These are phyloP conservation scores for Eulemur albifrons DNA, from an alignment of 2,797 vertebrate species.

Conservation along the genomic window DNA sequence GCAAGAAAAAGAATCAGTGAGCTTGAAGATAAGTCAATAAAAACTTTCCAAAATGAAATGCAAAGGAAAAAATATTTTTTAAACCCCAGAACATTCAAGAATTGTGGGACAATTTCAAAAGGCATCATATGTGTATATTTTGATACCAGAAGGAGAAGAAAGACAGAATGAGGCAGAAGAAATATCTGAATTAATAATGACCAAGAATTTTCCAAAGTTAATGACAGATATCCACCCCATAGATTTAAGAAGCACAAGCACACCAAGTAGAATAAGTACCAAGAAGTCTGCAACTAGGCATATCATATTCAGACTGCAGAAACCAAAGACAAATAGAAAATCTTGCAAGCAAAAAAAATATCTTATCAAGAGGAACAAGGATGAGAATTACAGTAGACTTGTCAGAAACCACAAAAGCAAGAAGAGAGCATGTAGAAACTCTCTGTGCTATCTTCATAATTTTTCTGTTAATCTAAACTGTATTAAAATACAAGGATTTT, in stretches of 20 bases:
- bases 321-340: not conserved
- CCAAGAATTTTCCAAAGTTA: not conserved
- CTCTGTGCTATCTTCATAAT: not conserved
- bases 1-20: not conserved
- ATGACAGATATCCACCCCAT: not conserved
- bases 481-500: not conserved
- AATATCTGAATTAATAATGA: not conserved
- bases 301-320: not conserved
- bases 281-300: not conserved
- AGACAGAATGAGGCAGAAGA: not conserved
- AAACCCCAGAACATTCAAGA: not conserved
- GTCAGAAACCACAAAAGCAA: not conserved
- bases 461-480: not conserved
- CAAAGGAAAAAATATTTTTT: not conserved
- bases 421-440: not conserved
- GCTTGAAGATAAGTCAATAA: not conserved
- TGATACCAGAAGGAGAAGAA: not conserved
- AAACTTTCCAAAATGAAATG: not conserved
- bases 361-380: not conserved
- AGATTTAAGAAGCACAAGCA: not conserved
- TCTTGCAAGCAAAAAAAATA: not conserved
- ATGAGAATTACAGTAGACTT: not conserved
- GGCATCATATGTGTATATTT: not conserved
- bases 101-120: not conserved
- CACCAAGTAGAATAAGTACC: not conserved